Evolutionary conservation across 2,113 vertebrate genomes (phyloP).

Genomic region (Sebastes schlegelii): DNA sequence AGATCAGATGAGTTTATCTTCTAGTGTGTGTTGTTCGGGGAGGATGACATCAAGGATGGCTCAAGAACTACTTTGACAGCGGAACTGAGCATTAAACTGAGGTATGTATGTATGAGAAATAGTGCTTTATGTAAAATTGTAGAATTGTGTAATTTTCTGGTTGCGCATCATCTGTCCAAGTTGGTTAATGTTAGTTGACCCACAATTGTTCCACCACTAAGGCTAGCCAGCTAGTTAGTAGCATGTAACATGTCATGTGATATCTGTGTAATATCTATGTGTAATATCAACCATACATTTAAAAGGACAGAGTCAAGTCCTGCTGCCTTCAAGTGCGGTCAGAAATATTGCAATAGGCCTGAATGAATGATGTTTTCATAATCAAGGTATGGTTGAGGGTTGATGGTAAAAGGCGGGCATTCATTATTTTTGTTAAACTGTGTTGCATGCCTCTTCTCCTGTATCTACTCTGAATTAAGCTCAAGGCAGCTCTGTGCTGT

Average conservation of each 20-base stretch:
- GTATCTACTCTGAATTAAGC: background rate
- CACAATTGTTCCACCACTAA: too few relatives aligned
- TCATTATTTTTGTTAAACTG: background rate
- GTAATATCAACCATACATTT: background rate
- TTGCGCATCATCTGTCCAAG: too few relatives aligned
- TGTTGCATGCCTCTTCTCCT: background rate
- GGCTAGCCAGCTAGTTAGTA: too few relatives aligned
- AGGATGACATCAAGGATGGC: background rate
- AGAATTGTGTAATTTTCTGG: too few relatives aligned
- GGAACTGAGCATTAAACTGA: too few relatives aligned
- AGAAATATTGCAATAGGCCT: background rate
- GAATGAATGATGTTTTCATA: background rate
- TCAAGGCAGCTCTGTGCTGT: background rate
- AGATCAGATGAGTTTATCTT: background rate
- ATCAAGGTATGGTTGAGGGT: background rate
- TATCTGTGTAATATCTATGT: background rate
- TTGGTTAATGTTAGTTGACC: too few relatives aligned
- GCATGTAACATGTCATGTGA: background rate
- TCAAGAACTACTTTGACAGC: too few relatives aligned
- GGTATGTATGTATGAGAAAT: too few relatives aligned
- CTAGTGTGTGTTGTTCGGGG: background rate
- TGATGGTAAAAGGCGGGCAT: background rate
- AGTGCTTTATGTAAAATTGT: too few relatives aligned
- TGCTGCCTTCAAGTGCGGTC: constrained; percentile 21
- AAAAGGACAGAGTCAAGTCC: background rate